Base-by-base conservation (phyloP, 2,888 invertebrate genomes). In the Petrolisthes manimaculis region DNA sequence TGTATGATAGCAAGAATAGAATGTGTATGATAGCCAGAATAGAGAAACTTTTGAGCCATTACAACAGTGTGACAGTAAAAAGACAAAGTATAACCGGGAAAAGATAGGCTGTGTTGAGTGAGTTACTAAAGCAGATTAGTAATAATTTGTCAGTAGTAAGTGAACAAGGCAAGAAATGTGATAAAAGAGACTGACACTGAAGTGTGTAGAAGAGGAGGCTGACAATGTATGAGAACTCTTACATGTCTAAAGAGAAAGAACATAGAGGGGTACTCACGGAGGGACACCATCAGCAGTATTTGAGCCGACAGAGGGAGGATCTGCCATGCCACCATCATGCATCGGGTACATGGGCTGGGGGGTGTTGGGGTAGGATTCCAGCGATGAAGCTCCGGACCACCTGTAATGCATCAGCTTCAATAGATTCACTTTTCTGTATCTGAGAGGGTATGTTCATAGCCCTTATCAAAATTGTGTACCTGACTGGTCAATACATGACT, bases 281-380 rank as follows among this genome's bases (percentile, higher is more conserved):
- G 84, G 78, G 37, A 89, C 89, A 67, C 87, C 82, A 61, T 87
- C 89, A 77, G 87, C 87, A 24, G 87, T 83, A 75, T 87, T 85
- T n/a, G 89, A 89, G 71, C 84, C 82, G 53, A 89, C 89, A 56
- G 89, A 89, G n/a, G 89, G 89, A 67, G 89, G 87, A 61, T 87
- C 89, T 21, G 87, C 87, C 83, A 87, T 87, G 53, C 79, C 67
- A 61, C 79, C 61, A 54, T 89, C 89, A 53, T 83, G 89, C 84
- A 86, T 84, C 21, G 86, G 84, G 81, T 87, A 89, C 77, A 87
- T 83, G 21, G 89, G 56, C 51, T 89, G 89, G 51, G 89, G 89
- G 74, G 89, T 89, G 79, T 89, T 89, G 61, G 89, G 89, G 82
- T 89, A 89, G 4, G 89, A 86, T 54, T 89, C 89, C 85, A 85